Conservation (phyloP, 2,888 invertebrate species). For the Ernsta delagoae region DNA sequence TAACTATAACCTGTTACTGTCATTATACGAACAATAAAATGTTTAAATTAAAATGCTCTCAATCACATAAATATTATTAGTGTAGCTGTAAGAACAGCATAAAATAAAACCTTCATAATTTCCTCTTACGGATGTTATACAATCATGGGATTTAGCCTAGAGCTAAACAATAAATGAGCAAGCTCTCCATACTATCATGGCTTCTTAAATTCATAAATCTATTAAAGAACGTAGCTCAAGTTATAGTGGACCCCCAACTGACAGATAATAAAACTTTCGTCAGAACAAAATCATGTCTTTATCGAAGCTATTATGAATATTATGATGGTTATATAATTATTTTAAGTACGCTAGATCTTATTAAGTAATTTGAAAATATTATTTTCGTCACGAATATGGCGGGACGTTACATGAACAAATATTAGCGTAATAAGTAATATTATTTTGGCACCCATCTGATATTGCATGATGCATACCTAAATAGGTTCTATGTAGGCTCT, state of each 20-base stretch:
- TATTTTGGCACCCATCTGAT: too few species aligned
- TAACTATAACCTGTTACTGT: background rate
- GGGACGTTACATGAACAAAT: too few species aligned
- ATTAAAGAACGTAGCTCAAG: slow-evolving; percentile 45
- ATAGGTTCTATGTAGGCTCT: too few species aligned
- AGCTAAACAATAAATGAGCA: slow-evolving; percentile 59
- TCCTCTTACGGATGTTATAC: slow-evolving; percentile 44
- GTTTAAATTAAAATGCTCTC: background rate
- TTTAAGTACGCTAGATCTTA: slow-evolving; percentile 34
- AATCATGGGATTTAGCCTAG: slow-evolving; percentile 67
- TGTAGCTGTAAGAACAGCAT: slow-evolving; percentile 7
- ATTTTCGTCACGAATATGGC: background rate
- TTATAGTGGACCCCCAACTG: slow-evolving; percentile 48
- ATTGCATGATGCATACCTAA: too few species aligned
- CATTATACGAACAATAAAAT: background rate
- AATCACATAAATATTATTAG: background rate
- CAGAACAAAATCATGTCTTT: slow-evolving; percentile 68
- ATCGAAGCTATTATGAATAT: slow-evolving; percentile 68
- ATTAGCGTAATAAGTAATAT: too few species aligned
- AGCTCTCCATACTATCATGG: slow-evolving; percentile 52
- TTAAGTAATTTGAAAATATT: slow-evolving; percentile 35
- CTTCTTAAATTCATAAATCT: slow-evolving; percentile 34
- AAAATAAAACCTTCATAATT: slow-evolving; percentile 44
- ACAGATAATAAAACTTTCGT: slow-evolving; percentile 55
- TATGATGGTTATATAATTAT: slow-evolving; percentile 62